phyloP scores from a whole-genome alignment of 2,888 invertebrate genomes.

The Hoplodrina ambigua region DNA sequence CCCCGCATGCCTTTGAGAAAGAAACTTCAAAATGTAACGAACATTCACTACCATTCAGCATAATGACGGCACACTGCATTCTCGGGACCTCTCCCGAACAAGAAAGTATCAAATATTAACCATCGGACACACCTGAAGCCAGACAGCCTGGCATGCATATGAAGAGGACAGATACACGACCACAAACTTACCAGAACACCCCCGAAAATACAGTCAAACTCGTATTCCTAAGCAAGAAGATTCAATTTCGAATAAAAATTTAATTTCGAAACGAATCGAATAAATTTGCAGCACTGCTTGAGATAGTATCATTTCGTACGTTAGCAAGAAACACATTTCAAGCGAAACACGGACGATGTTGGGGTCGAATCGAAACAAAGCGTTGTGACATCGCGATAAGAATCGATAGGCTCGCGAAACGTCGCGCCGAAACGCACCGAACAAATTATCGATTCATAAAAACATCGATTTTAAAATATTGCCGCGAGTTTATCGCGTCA shows the following conservation, averaged over 20 bases:
- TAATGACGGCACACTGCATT: constrained; percentile 76
- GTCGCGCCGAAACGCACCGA: constrained; percentile 88
- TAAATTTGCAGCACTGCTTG: constrained; percentile 77
- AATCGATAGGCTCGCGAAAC: constrained; percentile 88
- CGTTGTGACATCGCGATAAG: constrained; percentile 88
- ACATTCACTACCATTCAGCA: constrained; percentile 70
- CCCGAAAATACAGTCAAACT: constrained; percentile 54
- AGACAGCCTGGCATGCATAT: constrained; percentile 86
- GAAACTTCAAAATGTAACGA: constrained; percentile 62
- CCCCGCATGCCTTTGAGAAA: constrained; percentile 57
- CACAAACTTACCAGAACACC: constrained; percentile 60
- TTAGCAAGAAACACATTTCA: constrained; percentile 90
- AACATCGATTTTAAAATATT: constrained; percentile 90
- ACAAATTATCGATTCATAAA: constrained; percentile 91
- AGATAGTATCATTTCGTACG: constrained; percentile 87
- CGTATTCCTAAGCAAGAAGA: constrained; percentile 65
- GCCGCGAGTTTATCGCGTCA: constrained; percentile 84
- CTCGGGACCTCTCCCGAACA: constrained; percentile 78
- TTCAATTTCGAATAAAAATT: constrained; percentile 64
- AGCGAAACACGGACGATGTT: constrained; percentile 88
- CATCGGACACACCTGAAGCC: constrained; percentile 87
- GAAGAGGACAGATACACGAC: constrained; percentile 80
- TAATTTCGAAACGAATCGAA: constrained; percentile 64
- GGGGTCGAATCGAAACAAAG: constrained; percentile 89
- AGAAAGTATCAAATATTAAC: constrained; percentile 90